Evolutionary conservation across 2,113 vertebrate species (phyloP), one percentile per base, ranked within the genome.

Genomic region (Grallaria varia): DNA sequence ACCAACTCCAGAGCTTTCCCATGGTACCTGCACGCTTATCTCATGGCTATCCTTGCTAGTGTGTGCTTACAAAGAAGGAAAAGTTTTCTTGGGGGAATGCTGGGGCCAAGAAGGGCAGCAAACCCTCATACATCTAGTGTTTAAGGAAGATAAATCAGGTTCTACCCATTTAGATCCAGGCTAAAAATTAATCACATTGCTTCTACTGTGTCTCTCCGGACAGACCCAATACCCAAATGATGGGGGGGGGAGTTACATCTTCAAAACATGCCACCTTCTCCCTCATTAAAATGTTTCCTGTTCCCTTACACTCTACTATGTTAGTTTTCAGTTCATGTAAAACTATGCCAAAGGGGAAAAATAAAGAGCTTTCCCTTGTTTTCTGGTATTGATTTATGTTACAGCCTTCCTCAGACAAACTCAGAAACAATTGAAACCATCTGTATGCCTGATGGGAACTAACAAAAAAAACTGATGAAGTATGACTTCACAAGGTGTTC

Each of bases 401-500:
- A 93, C 81, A 95, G 94, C 59, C 86, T 95, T 96, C 97, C 62
- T 82, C 87, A 94, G 97, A 97, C 90, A 85, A 96, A 93, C 96
- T 97, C 90, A 94, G 91, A 96, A 95, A 96, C 86, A 96, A 98
- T 86, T 98, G 94, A 96, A 98, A 98, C 97, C 98, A 98, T 97
- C 97, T 98, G 98, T 97, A 94, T 62, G 92, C 94, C 96, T 95
- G 95, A 97, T 81, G 78, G 83, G 56, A 55, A 89, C 60, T 87
- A 90, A 93, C 88, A 95, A 71, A 97, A 97, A 95, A 86, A 95
- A 42, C 58, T 74, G 85, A 91, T 82, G 64, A 88, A 92, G 50
- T 91, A 89, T 78, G 63, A 94, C 84, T 96, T 78, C 95, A 94
- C 50, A 77, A 93, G 86, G 94, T 88, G 53, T 66, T 63, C 77